A percentile compares a stretch with the other conserved stretches of the same genome.
phyloP scores from a whole-genome alignment of 1,140 invertebrate species.

The Odontomachus brunneus region DNA sequence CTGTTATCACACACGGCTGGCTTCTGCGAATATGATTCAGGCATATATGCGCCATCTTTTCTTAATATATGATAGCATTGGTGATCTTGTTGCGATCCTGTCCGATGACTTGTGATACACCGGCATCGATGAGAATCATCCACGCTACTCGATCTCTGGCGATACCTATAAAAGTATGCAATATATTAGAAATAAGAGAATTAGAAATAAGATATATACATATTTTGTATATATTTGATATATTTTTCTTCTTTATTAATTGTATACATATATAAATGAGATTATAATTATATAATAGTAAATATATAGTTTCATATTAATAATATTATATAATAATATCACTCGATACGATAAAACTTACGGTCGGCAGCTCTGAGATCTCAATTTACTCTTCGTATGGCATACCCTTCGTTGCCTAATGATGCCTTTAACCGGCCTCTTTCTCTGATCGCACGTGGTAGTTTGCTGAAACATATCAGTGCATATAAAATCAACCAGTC shows the following conservation, averaged over 20 bases:
- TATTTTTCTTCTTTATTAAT: too few species aligned
- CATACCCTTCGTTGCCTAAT: constrained; percentile 81
- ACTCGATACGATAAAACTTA: constrained; percentile 56
- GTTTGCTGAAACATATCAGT: constrained; percentile 57
- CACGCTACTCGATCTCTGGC: constrained; percentile 29
- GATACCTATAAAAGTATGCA: neutral
- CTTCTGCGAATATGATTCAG: neutral
- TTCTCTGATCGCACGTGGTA: constrained; percentile 59
- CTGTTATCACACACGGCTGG: constrained; percentile 47
- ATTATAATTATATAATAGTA: constrained; percentile 3
- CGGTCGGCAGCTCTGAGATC: constrained; percentile 63
- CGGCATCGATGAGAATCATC: neutral
- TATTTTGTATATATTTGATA: too few species aligned
- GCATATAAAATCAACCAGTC: neutral
- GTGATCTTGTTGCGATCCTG: constrained; percentile 3
- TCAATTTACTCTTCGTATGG: constrained; percentile 74
- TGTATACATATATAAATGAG: neutral
- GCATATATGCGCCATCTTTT: neutral
- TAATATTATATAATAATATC: neutral
- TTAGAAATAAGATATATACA: too few species aligned
- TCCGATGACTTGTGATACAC: neutral
- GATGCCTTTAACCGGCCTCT: constrained; percentile 73
- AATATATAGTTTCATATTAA: neutral
- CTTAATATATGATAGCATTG: constrained; percentile 17
- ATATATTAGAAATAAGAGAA: too few species aligned